Conservation (phyloP, 2,888 invertebrate species). For the Rhingia campestris region DNA sequence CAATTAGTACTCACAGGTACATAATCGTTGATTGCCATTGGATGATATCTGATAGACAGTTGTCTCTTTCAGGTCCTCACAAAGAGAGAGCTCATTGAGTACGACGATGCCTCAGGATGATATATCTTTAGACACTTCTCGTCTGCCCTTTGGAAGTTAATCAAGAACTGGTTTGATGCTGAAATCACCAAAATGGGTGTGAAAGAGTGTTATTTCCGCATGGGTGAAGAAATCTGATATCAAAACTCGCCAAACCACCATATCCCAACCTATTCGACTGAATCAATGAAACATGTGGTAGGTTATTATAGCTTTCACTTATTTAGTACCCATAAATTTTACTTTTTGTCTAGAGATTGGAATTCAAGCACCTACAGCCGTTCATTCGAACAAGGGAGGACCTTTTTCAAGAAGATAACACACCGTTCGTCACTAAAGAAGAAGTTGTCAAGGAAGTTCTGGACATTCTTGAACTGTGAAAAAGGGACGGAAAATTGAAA, state of each 20-base stretch:
- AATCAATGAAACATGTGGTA: constrained; percentile 99
- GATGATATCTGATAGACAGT: not conserved
- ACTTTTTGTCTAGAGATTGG: constrained; percentile 91
- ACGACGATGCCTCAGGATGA: constrained; percentile 99
- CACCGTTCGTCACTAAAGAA: constrained; percentile 92
- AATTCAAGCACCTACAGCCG: constrained; percentile 99
- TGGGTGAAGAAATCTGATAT: constrained; percentile 95
- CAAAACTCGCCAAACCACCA: constrained; percentile 98
- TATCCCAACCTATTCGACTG: constrained; percentile 95
- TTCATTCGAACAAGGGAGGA: constrained; percentile 99
- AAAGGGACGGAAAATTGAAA: constrained; percentile 97
- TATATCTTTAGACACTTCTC: constrained; percentile 99
- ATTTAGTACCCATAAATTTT: constrained; percentile 4
- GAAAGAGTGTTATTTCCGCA: constrained; percentile 97
- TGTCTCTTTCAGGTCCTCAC: constrained; percentile 85
- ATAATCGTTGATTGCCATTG: constrained; percentile 79
- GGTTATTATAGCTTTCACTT: constrained; percentile 80
- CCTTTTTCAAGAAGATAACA: constrained; percentile 99
- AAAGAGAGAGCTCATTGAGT: constrained; percentile 98
- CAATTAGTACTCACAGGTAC: constrained; percentile 98
- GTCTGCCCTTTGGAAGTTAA: constrained; percentile 96
- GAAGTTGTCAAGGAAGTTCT: constrained; percentile 96
- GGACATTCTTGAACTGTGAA: constrained; percentile 93
- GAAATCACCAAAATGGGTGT: constrained; percentile 96
- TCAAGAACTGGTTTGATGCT: constrained; percentile 92